A percentile compares a stretch with the other conserved stretches of the same genome.
These are phyloP conservation scores for Pogonomyrmex californicus DNA, from an alignment of 1,140 invertebrate species.

Conservation along the genomic window DNA sequence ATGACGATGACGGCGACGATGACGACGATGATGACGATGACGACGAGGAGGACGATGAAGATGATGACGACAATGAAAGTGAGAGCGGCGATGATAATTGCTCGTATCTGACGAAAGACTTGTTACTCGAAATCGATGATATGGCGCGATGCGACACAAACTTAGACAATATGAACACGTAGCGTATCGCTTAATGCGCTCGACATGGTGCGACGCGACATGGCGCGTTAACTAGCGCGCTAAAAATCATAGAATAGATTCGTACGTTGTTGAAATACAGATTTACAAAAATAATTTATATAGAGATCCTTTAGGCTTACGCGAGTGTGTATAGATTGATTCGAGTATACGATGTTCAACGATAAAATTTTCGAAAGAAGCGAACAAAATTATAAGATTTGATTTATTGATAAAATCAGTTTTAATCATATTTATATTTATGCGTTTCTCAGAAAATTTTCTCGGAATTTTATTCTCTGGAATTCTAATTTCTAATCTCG, in stretches of 20 bases:
- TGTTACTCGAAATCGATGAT: slow-evolving; percentile 43
- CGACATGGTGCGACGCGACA: slow-evolving; percentile 54
- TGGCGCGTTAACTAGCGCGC: slow-evolving; percentile 68
- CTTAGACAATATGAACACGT: slow-evolving; percentile 68
- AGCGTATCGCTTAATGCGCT: slow-evolving; percentile 60
- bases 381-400: background rate
- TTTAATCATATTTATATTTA: background rate
- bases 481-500: background rate
- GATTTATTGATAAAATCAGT: slow-evolving; percentile 2
- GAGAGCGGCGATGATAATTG: slow-evolving; percentile 31
- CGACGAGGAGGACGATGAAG: background rate
- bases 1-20: background rate
- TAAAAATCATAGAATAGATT: slow-evolving; percentile 70
- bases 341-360: background rate
- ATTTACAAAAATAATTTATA: slow-evolving; percentile 79
- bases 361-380: slow-evolving; percentile 22
- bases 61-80: background rate
- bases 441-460: background rate
- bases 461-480: background rate
- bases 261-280: slow-evolving; percentile 75
- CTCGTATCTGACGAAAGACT: slow-evolving; percentile 61
- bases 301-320: slow-evolving; percentile 65
- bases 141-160: slow-evolving; percentile 11
- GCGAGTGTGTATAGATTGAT: slow-evolving; percentile 66
- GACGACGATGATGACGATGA: background rate